Conservation (phyloP, 53 echinoderm and acorn worm genomes). For the Crossaster papposus region DNA sequence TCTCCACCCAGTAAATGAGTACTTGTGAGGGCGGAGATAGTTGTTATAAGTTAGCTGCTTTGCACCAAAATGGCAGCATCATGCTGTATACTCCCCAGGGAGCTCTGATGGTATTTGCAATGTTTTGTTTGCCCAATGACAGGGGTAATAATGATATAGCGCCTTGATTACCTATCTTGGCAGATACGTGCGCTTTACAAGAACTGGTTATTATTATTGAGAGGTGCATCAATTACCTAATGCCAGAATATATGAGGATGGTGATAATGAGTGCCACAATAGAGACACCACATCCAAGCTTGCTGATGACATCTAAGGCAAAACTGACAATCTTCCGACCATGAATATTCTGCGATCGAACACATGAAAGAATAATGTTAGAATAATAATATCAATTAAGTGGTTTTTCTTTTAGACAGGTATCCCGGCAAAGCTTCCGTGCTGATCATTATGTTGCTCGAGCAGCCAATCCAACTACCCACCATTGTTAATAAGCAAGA, state of each 20-base stretch:
- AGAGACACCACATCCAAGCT: background rate
- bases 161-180: no score
- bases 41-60: no score
- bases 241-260: background rate
- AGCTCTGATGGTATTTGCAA: no score
- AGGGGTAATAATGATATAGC: no score
- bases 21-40: no score
- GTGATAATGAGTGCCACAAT: background rate
- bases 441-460: background rate
- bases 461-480: no score
- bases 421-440: background rate
- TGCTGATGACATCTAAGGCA: slow-evolving; percentile 4
- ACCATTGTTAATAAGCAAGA: no score
- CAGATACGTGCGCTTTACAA: no score
- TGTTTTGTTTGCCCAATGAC: no score
- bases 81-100: no score
- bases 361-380: background rate
- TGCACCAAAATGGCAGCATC: no score
- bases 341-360: background rate
- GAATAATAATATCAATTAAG: background rate
- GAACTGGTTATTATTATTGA: background rate
- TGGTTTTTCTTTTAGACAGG: background rate
- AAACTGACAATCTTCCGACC: background rate
- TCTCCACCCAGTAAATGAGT: no score
- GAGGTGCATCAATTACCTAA: background rate